These are phyloP conservation scores for Chaetops frenatus DNA, from an alignment of 2,113 vertebrate species.

Conservation along the genomic window DNA sequence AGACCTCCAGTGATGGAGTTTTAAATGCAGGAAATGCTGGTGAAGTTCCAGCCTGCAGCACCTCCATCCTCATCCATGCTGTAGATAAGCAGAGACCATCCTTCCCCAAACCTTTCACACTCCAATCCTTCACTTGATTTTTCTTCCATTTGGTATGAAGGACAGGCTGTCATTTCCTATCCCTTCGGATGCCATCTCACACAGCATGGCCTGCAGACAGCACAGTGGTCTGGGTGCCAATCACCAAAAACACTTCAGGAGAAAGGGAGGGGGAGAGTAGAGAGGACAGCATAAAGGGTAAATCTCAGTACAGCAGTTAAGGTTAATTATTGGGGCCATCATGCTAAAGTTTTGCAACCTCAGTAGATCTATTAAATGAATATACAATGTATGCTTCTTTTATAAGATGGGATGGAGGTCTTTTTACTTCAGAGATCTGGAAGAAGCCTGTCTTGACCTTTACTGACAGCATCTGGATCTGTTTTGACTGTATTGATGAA, in stretches of 20 bases:
- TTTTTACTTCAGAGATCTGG: background rate
- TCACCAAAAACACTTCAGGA: background rate
- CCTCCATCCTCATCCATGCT: background rate
- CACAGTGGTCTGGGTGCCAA: accelerated
- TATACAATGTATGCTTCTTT: background rate
- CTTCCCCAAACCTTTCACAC: background rate
- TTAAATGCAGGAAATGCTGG: background rate
- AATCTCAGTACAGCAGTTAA: background rate
- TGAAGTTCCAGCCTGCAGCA: background rate
- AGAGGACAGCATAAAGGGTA: background rate
- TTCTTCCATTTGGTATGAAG: background rate
- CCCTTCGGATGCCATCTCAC: background rate
- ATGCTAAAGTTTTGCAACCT: background rate
- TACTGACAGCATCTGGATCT: constrained; percentile 46
- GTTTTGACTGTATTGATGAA: constrained; percentile 45
- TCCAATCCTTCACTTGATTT: background rate
- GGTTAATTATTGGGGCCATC: background rate
- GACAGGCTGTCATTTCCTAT: background rate
- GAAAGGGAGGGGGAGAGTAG: background rate
- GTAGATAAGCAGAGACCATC: background rate
- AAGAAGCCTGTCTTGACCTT: background rate
- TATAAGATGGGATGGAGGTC: background rate
- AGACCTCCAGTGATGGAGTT: background rate
- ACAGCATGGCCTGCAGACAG: background rate
- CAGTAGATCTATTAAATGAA: background rate